phyloP scores from a whole-genome alignment of 2,113 vertebrate species.

The Lucifuga dentata region DNA sequence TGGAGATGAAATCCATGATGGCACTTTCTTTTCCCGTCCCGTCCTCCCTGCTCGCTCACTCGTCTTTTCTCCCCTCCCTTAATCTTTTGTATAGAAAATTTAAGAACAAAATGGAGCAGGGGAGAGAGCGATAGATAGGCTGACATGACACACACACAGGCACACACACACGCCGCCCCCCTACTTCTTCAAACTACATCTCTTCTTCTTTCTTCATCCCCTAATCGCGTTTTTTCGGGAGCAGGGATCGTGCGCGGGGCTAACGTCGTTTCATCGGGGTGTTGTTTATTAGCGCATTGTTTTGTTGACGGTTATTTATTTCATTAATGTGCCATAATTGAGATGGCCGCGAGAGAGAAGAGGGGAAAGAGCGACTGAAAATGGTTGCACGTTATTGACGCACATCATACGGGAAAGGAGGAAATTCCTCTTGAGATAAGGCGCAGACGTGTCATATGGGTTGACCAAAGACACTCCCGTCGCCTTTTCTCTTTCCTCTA shows the following conservation, averaged over 20 bases:
- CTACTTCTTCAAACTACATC: slow-evolving; percentile 68
- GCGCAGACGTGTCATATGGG: slow-evolving; percentile 82
- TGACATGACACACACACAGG: slow-evolving; percentile 74
- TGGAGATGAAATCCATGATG: slow-evolving; percentile 84
- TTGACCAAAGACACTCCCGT: slow-evolving; percentile 73
- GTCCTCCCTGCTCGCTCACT: slow-evolving; percentile 74
- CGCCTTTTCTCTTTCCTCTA: slow-evolving; percentile 50
- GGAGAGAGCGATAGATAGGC: slow-evolving; percentile 72
- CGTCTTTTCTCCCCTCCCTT: slow-evolving; percentile 80
- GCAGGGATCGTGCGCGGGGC: slow-evolving; percentile 28
- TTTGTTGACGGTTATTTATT: slow-evolving; percentile 84
- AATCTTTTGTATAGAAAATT: slow-evolving; percentile 87
- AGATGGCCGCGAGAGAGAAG: slow-evolving; percentile 86
- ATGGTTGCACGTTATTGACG: slow-evolving; percentile 87
- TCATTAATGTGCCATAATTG: slow-evolving; percentile 85
- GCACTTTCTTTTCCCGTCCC: slow-evolving; percentile 73
- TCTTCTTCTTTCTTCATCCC: slow-evolving; percentile 37
- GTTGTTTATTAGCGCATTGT: slow-evolving; percentile 76
- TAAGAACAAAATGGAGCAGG: slow-evolving; percentile 83
- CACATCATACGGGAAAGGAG: slow-evolving; percentile 81
- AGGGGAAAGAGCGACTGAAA: slow-evolving; percentile 81
- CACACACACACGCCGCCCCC: slow-evolving; percentile 8
- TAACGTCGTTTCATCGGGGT: slow-evolving; percentile 39
- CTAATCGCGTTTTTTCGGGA: slow-evolving; percentile 38
- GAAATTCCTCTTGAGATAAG: slow-evolving; percentile 83